Evolutionary conservation across 2,797 vertebrate genomes (phyloP), one percentile per base, ranked within the genome.

Genomic region (Poecilia picta): DNA sequence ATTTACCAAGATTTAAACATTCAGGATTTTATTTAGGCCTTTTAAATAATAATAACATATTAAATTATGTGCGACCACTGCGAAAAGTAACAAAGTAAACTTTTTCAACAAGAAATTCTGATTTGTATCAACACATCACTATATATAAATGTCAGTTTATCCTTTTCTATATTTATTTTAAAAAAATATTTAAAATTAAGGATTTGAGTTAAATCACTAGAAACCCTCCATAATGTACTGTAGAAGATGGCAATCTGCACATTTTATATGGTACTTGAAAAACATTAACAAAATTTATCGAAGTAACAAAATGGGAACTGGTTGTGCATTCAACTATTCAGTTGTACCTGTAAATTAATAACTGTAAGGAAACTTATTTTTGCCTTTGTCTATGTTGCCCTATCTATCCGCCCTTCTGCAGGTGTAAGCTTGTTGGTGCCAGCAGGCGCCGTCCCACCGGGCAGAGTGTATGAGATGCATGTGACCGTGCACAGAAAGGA

Each of bases 401-500:
- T 43, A 47, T 8, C 73, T 73, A 71, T 82, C 68, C 70, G 83
- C 74, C 81, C 76, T 47, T 81, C 75, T 93, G 89, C 95, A 99
- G 98, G 98, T 90, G 97, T 99, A 77, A 98, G 98, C 89, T 93
- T 99, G 96, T 94, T 98, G 96, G 97, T 98, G 91, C 98, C 98
- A 83, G 97, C 97, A 0, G 97, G 98, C 53, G 97, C 97, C 0
- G 93, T 99, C 94, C 98, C 98, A 88, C 97, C 97, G 91, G 97
- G 98, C 46, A 93, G 98, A 91, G 97, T 98, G 85, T 99, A 98
- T 73, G 98, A 99, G 94, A 98, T 99, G 97, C 98, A 98, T 89
- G 96, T 99, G 96, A 98, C 97, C 62, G 97, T 99, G 84, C 97
- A 98, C 95, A 97, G 97, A 92, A 99, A 97, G 90, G 98, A 99